Percentiles rank a stretch among this genome's conserved stretches.
Conservation (phyloP, 2,113 vertebrate genomes). For the Rattus rattus region DNA sequence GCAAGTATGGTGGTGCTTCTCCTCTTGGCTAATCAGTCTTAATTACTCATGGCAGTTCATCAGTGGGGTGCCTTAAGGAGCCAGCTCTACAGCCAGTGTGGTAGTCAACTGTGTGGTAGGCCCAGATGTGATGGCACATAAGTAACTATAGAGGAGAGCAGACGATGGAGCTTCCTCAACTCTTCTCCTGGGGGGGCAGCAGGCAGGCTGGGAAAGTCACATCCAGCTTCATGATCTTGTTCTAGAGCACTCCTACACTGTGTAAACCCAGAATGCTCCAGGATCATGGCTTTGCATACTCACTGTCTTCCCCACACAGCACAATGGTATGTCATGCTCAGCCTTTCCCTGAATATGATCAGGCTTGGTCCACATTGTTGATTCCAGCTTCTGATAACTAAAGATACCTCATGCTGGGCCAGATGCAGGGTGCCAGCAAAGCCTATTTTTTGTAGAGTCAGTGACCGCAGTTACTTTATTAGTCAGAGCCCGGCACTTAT, state of each 20-base stretch:
- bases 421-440: background rate
- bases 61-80: conserved; percentile 84
- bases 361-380: background rate
- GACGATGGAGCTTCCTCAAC: conserved; percentile 89
- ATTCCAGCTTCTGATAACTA: background rate
- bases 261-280: conserved; percentile 87
- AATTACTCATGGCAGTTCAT: conserved; percentile 91
- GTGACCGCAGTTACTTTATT: background rate
- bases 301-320: background rate
- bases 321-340: background rate
- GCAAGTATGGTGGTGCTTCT: background rate
- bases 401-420: background rate
- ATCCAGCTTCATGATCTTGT: conserved; percentile 90
- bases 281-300: conserved; percentile 18
- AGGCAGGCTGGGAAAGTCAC: conserved; percentile 88
- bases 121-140: conserved; percentile 88
- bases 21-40: conserved; percentile 87
- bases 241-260: conserved; percentile 89
- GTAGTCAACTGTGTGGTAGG: conserved; percentile 89
- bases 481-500: background rate
- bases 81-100: conserved; percentile 87
- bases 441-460: background rate
- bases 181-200: conserved; percentile 88
- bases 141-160: conserved; percentile 89
- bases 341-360: background rate